phyloP scores from a whole-genome alignment of 2,113 vertebrate genomes.

The Zosterops pallidus region DNA sequence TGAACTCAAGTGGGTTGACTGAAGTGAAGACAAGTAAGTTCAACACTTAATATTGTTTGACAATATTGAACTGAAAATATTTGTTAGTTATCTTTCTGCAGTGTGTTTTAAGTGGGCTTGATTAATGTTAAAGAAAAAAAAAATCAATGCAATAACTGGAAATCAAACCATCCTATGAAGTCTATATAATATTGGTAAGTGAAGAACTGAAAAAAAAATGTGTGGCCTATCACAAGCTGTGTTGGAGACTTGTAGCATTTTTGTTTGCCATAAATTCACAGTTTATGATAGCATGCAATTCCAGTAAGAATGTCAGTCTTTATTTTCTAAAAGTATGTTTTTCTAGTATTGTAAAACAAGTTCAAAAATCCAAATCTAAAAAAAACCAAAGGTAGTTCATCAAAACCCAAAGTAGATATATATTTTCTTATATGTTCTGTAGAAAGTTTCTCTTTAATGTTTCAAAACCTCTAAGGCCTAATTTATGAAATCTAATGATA shows the following conservation, averaged over 20 bases:
- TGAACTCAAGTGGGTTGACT: neutral
- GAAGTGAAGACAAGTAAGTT: neutral
- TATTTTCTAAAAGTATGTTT: neutral
- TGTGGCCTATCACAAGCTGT: neutral
- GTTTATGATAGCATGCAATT: neutral
- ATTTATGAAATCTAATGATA: neutral
- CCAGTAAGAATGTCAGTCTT: neutral
- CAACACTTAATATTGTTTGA: neutral
- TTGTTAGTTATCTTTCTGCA: neutral
- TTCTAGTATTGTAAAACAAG: neutral
- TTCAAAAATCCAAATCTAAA: neutral
- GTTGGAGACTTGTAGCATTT: neutral
- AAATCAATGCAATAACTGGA: neutral
- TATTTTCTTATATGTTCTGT: neutral
- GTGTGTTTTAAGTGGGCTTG: neutral
- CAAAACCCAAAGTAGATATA: neutral
- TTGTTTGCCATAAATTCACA: neutral
- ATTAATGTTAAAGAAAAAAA: neutral
- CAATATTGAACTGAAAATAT: neutral
- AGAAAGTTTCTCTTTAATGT: neutral
- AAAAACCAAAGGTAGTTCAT: neutral
- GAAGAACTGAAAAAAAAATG: neutral
- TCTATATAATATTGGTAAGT: neutral
- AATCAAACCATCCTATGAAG: neutral
- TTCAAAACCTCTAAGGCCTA: neutral